Evolutionary conservation across 2,797 vertebrate species (phyloP), one percentile per base, ranked within the genome.

Genomic region (Bucorvus abyssinicus): DNA sequence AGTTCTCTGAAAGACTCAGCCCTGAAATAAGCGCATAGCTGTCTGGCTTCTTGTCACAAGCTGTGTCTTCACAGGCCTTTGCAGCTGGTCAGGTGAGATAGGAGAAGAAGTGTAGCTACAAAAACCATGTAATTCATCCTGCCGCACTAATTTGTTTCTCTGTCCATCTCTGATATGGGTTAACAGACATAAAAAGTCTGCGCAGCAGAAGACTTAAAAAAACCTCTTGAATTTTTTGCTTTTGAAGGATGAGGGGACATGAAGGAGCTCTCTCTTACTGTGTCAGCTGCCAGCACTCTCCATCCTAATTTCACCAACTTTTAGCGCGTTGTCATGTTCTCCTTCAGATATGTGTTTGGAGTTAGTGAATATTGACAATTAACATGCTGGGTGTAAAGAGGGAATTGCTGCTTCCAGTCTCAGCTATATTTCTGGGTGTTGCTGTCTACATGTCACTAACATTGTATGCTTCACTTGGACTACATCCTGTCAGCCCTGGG

Each of bases 61-160:
- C 30, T 12, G 4, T 56, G 36, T 14, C 45, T 60, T n/a, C 23
- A 10, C 15, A 14, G 30, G 56, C 9, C 14, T 73, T 83, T 76
- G 22, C 36, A 63, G 14, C 8, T 59, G 52, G 10, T n/a, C 40
- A 52, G 52, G 27, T 84, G 68, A 93, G 24, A 52, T 5, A 67
- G 19, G 20, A 61, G 17, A 81, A 78, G 32, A 45, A 4, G 1
- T 50, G 47, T 3, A 49, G 40, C 52, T 70, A 59, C 23, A 67
- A 77, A 93, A 61, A 2, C 0, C 5, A 9, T 10, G 3, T 10
- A n/a, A 55, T 36, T 67, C 19, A 50, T 60, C 27, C 22, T 1
- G 3, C 14, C 32, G 40, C 24, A 34, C 60, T 52, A 7, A 27
- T 68, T 63, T 55, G 6, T 61, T 89, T 87, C 59, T 79, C 23